phyloP scores from a whole-genome alignment of 2,113 vertebrate species.

The Ammodytes dubius region DNA sequence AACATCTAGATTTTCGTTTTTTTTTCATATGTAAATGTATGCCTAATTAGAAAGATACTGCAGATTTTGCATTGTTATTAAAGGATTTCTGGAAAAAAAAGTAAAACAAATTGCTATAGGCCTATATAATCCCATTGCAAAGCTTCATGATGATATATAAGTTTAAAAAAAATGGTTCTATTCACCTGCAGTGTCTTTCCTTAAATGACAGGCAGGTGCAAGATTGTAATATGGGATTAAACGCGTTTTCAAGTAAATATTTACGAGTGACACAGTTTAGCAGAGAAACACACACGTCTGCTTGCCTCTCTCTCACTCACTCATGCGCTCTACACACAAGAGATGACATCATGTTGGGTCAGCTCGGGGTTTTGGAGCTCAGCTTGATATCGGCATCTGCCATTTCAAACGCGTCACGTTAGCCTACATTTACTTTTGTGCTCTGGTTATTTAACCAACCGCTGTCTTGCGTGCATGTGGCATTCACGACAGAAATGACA shows the following conservation, averaged over 20 bases:
- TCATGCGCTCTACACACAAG: conserved; percentile 68
- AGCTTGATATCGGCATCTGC: conserved; percentile 66
- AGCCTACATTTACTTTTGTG: conserved; percentile 46
- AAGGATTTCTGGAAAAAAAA: too few relatives aligned
- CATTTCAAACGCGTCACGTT: conserved; percentile 67
- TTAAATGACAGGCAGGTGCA: conserved; percentile 27
- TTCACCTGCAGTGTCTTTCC: not conserved
- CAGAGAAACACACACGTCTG: conserved; percentile 41
- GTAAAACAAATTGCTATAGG: too few relatives aligned
- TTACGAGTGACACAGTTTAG: conserved; percentile 50
- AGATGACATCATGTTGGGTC: conserved; percentile 83
- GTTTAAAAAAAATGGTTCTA: too few relatives aligned
- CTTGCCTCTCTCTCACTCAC: conserved; percentile 72
- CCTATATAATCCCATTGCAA: too few relatives aligned
- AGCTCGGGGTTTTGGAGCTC: conserved; percentile 72
- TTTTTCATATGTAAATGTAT: too few relatives aligned
- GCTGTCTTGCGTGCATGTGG: conserved; percentile 5
- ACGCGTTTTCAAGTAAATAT: conserved; percentile 38
- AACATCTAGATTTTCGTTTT: too few relatives aligned
- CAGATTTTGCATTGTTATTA: too few relatives aligned
- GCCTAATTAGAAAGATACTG: too few relatives aligned
- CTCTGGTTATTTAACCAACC: conserved; percentile 42
- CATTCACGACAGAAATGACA: not conserved
- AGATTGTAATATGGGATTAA: conserved; percentile 11
- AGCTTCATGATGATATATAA: too few relatives aligned